A percentile compares a stretch with the other conserved stretches of the same genome.
These are phyloP conservation scores for Enteromius paludinosus DNA, from an alignment of 2,797 vertebrate genomes.

Conservation along the genomic window DNA sequence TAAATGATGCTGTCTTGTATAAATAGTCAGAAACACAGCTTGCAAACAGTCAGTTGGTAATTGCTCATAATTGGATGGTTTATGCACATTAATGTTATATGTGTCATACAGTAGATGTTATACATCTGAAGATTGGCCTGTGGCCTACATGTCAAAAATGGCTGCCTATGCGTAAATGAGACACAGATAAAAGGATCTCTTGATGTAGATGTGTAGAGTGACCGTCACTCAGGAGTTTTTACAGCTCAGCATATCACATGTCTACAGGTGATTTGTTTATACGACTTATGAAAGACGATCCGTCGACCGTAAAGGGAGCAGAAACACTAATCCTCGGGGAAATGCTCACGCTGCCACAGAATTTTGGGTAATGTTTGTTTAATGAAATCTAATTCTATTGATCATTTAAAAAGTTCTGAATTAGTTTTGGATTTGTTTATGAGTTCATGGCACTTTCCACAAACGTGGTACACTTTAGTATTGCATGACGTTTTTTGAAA, in stretches of 20 bases:
- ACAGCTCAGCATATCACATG: conserved; percentile 39
- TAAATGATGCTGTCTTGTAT: not conserved
- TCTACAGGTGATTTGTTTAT: conserved; percentile 86
- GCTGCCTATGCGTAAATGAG: not conserved
- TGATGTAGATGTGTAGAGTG: conserved; percentile 3
- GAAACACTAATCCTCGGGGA: conserved; percentile 95
- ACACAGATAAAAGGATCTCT: no score
- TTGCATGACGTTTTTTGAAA: no score
- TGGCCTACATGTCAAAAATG: not conserved
- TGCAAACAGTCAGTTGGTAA: not conserved
- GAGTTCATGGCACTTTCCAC: not conserved
- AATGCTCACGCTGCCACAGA: conserved; percentile 98
- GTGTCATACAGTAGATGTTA: not conserved
- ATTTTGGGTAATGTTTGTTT: conserved; percentile 87
- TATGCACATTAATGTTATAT: not conserved
- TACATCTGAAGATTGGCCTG: not conserved
- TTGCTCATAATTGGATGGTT: not conserved
- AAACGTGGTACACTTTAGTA: not conserved
- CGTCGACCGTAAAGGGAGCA: conserved; percentile 93
- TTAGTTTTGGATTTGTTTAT: not conserved
- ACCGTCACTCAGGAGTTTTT: conserved; percentile 13
- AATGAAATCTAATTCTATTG: not conserved
- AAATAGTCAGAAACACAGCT: not conserved
- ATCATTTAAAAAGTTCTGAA: no score
- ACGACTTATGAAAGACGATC: conserved; percentile 93